These are phyloP conservation scores for Drosophila mimica DNA, from an alignment of 2,888 invertebrate genomes.

Conservation along the genomic window DNA sequence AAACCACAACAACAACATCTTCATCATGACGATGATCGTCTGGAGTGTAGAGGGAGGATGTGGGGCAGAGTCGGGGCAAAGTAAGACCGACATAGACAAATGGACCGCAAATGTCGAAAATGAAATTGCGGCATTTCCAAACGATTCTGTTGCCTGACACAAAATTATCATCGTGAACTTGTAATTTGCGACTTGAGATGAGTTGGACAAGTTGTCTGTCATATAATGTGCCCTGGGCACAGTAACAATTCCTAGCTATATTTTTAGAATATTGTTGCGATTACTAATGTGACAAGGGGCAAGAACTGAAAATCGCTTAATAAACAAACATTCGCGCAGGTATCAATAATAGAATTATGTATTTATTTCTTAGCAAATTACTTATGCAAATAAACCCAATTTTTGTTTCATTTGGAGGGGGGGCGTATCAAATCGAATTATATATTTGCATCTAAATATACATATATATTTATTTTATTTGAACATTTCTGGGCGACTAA, in stretches of 20 bases:
- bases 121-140: constrained; percentile 71
- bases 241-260: constrained; percentile 43
- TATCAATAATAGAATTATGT: constrained; percentile 20
- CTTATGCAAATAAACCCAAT: constrained; percentile 17
- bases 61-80: constrained; percentile 16
- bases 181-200: constrained; percentile 65
- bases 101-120: constrained; percentile 62
- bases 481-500: constrained; percentile 28
- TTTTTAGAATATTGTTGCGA: constrained; percentile 51
- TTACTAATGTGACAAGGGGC: constrained; percentile 30
- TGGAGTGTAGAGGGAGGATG: constrained; percentile 8
- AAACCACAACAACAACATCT: constrained; percentile 23
- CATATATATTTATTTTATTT: constrained; percentile 12
- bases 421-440: constrained; percentile 47
- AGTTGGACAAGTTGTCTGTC: constrained; percentile 26
- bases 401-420: background rate
- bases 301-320: constrained; percentile 17
- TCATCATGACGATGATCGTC: constrained; percentile 34
- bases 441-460: constrained; percentile 13
- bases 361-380: constrained; percentile 17
- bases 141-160: constrained; percentile 58
- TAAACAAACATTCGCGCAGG: constrained; percentile 11
- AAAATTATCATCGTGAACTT: constrained; percentile 66
- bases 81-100: constrained; percentile 58
- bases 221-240: constrained; percentile 31